Evolutionary conservation across 2,797 vertebrate genomes (phyloP), one percentile per base, ranked within the genome.

Genomic region (Valencia hispanica): DNA sequence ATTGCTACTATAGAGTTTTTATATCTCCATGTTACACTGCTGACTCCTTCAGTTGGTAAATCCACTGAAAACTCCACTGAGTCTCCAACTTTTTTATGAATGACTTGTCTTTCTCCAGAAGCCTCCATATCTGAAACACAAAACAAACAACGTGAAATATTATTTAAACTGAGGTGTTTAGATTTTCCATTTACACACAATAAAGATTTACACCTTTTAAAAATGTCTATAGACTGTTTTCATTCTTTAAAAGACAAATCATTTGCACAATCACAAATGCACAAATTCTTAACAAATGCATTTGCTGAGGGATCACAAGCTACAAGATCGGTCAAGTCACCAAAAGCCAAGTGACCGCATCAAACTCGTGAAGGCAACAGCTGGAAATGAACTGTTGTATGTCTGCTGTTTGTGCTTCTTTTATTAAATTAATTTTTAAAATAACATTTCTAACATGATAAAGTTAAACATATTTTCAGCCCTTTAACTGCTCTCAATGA

Each of bases 71-170:
- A 4, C 79, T 80, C 77, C 34, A 83, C 86, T 0, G 77, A 70
- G 45, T 87, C 87, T 20, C 89, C 91, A 47, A 87, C 85, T 8
- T 47, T 51, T 84, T 41, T 83, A 48, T 84, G 20, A 63, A 90
- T 25, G 18, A 55, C 17, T 4, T 0, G 0, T 1, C 27, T 27
- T 74, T 43, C 75, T 0, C 0, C 20, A 18, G 25, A 48, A 32
- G 73, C 65, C 70, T 82, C 83, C 63, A 75, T 82, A 82, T 74
- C 92, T 93, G 89, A 74, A 91, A 91, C 71, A 90, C 9, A 78
- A 18, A 77, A 18, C 9, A 51, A 27, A 30, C 4, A 65, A 1
- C 68, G 2, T 4, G 0, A 14, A 0, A 14, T 41, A 25, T 34
- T 32, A 30, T 50, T 27, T 15, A 43, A 41, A n/a, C 1, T n/a